Evolutionary conservation across 2,113 vertebrate genomes (phyloP).

Genomic region (Hippocampus guttulatus): DNA sequence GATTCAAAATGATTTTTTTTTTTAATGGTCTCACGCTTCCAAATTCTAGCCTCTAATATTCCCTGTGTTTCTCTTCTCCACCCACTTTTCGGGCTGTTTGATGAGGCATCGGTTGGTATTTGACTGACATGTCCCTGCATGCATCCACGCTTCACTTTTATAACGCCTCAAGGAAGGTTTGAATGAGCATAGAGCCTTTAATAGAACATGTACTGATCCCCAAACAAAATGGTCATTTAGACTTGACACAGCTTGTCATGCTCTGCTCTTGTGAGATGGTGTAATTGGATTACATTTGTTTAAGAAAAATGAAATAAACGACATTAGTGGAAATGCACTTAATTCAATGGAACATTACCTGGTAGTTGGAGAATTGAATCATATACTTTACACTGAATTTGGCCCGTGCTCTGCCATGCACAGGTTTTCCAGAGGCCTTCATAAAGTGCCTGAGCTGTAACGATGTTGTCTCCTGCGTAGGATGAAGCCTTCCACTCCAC

Average conservation of each 20-base stretch:
- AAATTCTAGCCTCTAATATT: neutral
- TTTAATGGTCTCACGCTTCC: neutral
- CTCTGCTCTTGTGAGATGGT: neutral
- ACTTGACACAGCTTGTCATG: neutral
- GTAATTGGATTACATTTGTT: neutral
- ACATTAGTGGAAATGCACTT: neutral
- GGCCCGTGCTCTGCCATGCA: constrained; percentile 89
- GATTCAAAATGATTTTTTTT: no score
- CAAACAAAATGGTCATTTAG: neutral
- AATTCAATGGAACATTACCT: constrained; percentile 63
- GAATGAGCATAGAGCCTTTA: constrained; percentile 7
- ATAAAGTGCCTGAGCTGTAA: constrained; percentile 88
- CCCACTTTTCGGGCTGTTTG: neutral
- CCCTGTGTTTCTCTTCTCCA: neutral
- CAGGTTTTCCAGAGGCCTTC: constrained; percentile 94
- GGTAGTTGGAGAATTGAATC: constrained; percentile 86
- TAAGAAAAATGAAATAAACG: neutral
- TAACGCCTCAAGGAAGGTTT: neutral
- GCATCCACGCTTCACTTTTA: neutral
- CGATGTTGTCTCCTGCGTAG: constrained; percentile 87
- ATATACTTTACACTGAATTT: constrained; percentile 90
- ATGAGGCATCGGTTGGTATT: constrained; percentile 45
- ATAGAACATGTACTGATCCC: neutral
- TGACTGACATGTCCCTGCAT: constrained; percentile 55
- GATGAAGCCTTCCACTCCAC: constrained; percentile 92